phyloP scores from a whole-genome alignment of 2,113 vertebrate genomes.

The Elephas maximus region DNA sequence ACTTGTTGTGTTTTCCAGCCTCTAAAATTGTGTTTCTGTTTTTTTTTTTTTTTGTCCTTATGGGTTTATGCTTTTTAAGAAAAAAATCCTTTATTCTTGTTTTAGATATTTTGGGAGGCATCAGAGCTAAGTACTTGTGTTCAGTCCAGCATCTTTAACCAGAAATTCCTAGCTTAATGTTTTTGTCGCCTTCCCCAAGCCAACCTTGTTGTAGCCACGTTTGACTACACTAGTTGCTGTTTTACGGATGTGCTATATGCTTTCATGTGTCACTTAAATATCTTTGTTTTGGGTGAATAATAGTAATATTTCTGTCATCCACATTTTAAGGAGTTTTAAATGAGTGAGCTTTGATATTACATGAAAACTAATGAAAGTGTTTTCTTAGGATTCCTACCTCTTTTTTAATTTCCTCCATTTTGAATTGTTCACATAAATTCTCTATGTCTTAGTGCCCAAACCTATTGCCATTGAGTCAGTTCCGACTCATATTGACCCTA shows the following conservation, averaged over 20 bases:
- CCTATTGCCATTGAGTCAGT: too few relatives aligned
- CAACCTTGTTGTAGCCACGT: background rate
- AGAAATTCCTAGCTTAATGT: slow-evolving; percentile 37
- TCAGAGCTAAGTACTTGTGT: background rate
- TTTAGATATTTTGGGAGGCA: background rate
- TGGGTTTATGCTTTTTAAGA: background rate
- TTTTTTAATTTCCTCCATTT: background rate
- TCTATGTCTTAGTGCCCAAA: background rate
- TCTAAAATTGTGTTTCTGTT: slow-evolving; percentile 48
- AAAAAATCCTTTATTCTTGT: slow-evolving; percentile 13
- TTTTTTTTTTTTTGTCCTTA: background rate
- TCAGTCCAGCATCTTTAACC: background rate
- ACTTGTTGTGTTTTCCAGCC: slow-evolving; percentile 38
- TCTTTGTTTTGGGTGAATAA: background rate
- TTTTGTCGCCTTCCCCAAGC: background rate
- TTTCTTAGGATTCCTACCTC: slow-evolving; percentile 20
- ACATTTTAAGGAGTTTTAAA: slow-evolving; percentile 48
- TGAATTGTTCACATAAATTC: slow-evolving; percentile 6
- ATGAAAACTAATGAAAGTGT: slow-evolving; percentile 45
- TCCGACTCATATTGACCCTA: too few relatives aligned
- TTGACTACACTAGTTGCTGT: background rate
- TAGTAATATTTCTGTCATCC: background rate
- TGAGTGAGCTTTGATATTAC: slow-evolving; percentile 12
- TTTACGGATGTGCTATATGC: background rate
- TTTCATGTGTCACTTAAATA: background rate